A percentile compares a stretch with the other conserved stretches of the same genome.
Conservation (phyloP, 1,140 invertebrate genomes). For the Steinernema khuongi region DNA sequence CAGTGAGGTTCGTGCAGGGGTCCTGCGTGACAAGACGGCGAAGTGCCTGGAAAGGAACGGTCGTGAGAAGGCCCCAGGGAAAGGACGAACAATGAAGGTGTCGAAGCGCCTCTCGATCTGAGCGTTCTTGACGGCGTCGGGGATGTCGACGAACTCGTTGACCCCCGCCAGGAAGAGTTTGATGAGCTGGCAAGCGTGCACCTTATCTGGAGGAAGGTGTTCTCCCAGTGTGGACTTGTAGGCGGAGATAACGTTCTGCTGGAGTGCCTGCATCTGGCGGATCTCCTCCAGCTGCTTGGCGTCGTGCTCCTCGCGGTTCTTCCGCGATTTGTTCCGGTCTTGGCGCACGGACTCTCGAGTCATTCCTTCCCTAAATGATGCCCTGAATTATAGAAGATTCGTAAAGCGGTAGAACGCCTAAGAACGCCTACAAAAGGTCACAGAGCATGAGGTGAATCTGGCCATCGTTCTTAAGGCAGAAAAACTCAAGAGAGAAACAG, state of each 20-base stretch:
- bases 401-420: too few species aligned
- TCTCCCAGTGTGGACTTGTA: background rate
- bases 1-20: background rate
- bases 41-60: background rate
- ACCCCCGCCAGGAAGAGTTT: background rate
- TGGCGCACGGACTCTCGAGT: background rate
- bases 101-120: background rate
- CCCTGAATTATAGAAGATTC: background rate
- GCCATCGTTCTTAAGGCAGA: too few species aligned
- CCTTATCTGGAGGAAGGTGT: background rate
- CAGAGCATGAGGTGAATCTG: too few species aligned
- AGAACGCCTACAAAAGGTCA: too few species aligned
- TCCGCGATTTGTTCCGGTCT: slow-evolving; percentile 1
- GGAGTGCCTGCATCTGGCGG: background rate
- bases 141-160: background rate
- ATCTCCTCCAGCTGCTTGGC: background rate
- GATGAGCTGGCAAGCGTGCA: background rate
- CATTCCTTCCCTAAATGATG: background rate
- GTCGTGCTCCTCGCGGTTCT: background rate
- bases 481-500: too few species aligned
- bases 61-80: background rate
- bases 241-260: background rate
- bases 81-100: background rate
- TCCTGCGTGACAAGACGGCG: background rate
- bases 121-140: background rate